Base-by-base conservation (phyloP, 2,888 invertebrate genomes). In the Cataglyphis livida region DNA sequence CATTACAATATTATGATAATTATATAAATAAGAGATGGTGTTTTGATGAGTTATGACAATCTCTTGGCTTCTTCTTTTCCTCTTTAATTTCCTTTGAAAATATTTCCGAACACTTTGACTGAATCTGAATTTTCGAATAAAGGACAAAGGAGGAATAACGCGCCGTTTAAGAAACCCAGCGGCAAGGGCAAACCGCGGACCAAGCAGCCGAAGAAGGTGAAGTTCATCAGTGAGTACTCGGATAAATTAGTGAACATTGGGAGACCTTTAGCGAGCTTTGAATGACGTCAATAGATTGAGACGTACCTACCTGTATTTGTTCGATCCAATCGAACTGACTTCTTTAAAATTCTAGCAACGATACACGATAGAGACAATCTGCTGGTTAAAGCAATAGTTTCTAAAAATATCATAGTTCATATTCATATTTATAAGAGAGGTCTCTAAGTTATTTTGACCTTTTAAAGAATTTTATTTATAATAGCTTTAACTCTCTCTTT, bases 121-220 rank as follows among this genome's bases (percentile, higher is more conserved):
- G 86, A 84, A 84, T 90, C 64, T 89, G 76, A 86, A 88, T 90
- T 89, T 88, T 65, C 84, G 62, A 89, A 92, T 6, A 92, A 90
- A 65, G 91, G 90, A 76, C 90, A 91, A 68, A 91, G 92, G 85
- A 95, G 95, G 91, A 95, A 96, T 93, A 91, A 95, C 96, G 94
- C 96, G 96, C 94, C 97, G 96, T 96, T 97, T 94, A 98, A 98
- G 96, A 98, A 98, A 95, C 96, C 97, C 88, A 96, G 97, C 95
- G 96, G 95, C 93, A 96, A 96, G 91, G 96, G 96, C 93, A 98
- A 98, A 95, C 96, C 96, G 88, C 95, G 97, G 94, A 97, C 97
- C 92, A 97, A 97, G 95, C 98, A 98, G 95, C 98, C 98, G 88
- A 98, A 98, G 96, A 97, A 98, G 96, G 98, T 98, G 87, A 98